Evolutionary conservation across 2,113 vertebrate species (phyloP).

Genomic region (Lethenteron camtschaticum): DNA sequence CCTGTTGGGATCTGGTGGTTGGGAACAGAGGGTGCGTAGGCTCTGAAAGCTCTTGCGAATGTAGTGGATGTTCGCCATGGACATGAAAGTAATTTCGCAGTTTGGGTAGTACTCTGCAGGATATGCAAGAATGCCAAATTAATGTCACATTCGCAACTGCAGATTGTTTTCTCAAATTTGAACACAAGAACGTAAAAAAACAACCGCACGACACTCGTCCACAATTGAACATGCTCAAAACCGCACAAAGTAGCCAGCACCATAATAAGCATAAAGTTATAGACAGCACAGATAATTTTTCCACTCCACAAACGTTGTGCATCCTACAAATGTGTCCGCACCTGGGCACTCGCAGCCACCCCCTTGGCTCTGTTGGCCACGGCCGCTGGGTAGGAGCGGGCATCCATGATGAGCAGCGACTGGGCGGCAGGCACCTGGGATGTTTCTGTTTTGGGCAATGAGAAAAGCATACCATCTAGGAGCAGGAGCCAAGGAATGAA

Average conservation of each 20-base stretch:
- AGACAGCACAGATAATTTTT: no score
- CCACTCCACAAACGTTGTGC: no score
- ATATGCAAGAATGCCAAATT: not conserved
- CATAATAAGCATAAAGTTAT: no score
- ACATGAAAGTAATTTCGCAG: constrained; percentile 95
- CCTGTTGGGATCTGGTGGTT: constrained; percentile 98
- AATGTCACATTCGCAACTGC: not conserved
- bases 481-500: no score
- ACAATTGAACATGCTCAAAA: no score
- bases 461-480: no score
- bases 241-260: no score
- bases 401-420: constrained; percentile 85
- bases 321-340: constrained; percentile 17
- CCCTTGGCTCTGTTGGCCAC: constrained; percentile 94
- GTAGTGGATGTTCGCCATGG: constrained; percentile 97
- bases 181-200: not conserved
- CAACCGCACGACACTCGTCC: no score
- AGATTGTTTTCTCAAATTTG: not conserved
- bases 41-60: constrained; percentile 96
- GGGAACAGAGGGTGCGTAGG: constrained; percentile 71
- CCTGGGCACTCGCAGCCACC: constrained; percentile 96
- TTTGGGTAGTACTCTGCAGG: constrained; percentile 84
- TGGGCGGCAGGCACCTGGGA: constrained; percentile 33
- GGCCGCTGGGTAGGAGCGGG: constrained; percentile 78
- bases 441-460: no score